phyloP scores from a whole-genome alignment of 2,113 vertebrate genomes.

The Gavialis gangeticus region DNA sequence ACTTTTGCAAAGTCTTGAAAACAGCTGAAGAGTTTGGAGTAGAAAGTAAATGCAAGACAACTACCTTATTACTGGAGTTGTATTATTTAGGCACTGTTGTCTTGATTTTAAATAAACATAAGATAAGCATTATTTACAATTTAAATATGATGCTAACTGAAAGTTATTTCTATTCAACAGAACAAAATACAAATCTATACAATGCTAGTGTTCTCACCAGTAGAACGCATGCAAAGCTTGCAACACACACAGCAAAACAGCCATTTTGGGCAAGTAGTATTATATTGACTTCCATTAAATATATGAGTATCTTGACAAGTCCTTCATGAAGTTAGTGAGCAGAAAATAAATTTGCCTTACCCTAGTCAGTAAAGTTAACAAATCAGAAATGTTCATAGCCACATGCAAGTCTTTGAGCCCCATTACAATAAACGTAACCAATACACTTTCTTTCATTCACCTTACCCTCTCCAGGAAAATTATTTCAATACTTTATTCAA shows the following conservation, averaged over 20 bases:
- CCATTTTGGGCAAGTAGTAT: no score
- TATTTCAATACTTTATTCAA: background rate
- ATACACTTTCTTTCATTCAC: background rate
- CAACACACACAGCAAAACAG: no score
- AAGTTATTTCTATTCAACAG: no score
- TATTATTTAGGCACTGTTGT: background rate
- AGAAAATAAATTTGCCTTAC: background rate
- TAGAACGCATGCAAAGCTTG: no score
- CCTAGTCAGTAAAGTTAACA: background rate
- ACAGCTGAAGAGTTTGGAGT: background rate
- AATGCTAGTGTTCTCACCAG: no score
- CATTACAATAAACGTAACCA: background rate
- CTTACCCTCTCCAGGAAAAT: background rate
- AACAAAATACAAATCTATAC: no score
- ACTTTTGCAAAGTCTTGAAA: background rate
- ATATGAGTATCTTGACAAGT: no score
- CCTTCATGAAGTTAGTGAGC: no score
- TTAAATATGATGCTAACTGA: no score
- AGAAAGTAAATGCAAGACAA: background rate
- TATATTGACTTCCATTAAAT: no score
- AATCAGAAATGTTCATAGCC: background rate
- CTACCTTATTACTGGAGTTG: background rate
- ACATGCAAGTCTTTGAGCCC: background rate
- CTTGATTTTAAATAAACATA: background rate
- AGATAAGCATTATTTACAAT: background rate